Evolutionary conservation across 2,113 vertebrate species (phyloP).

Genomic region (Anoplopoma fimbria): DNA sequence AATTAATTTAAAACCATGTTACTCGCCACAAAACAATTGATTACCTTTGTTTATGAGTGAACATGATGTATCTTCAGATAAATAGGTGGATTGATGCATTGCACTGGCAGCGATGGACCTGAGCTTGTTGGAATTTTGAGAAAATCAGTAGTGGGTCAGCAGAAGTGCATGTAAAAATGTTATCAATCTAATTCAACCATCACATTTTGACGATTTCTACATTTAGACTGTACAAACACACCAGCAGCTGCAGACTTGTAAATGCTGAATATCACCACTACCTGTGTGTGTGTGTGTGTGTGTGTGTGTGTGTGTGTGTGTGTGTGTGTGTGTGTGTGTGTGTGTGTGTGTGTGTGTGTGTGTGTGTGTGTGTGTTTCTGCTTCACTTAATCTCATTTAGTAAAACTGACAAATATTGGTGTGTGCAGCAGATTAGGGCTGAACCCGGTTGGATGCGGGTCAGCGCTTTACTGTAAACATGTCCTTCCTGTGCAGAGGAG

Average conservation of each 20-base stretch:
- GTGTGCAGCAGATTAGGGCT: constrained; percentile 59
- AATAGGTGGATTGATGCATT: neutral
- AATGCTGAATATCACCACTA: constrained; percentile 20
- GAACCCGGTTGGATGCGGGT: constrained; percentile 53
- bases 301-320: constrained; percentile 34
- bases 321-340: constrained; percentile 27
- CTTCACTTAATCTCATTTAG: constrained; percentile 69
- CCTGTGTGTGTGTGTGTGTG: constrained; percentile 34
- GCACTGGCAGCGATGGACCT: neutral
- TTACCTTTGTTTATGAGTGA: too few relatives aligned
- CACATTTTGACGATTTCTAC: neutral
- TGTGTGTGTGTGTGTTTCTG: constrained; percentile 45
- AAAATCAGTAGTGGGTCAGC: neutral
- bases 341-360: constrained; percentile 31
- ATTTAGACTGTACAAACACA: constrained; percentile 1
- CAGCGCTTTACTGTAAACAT: constrained; percentile 60
- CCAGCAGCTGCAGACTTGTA: constrained; percentile 1
- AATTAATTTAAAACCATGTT: too few relatives aligned
- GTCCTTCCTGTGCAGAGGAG: constrained; percentile 18
- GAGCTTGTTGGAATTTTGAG: too few relatives aligned
- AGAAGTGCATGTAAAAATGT: neutral
- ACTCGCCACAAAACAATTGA: too few relatives aligned
- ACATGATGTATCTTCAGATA: neutral
- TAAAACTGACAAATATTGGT: constrained; percentile 60
- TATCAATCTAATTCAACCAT: neutral